Evolutionary conservation across 2,888 invertebrate species (phyloP).

Genomic region (Brachypterus glaber): DNA sequence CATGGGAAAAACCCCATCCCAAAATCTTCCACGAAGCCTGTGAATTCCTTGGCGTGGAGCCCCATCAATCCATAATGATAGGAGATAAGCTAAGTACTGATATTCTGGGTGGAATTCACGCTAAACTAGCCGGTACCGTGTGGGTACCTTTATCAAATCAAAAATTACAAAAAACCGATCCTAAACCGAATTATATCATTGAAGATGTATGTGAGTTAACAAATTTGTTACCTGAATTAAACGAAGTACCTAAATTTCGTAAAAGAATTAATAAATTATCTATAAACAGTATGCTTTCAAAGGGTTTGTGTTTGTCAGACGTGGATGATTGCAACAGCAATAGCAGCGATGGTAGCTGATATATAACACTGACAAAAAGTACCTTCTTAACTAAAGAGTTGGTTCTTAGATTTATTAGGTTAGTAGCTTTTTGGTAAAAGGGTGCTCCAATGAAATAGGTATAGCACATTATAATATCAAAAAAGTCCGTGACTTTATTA

Average conservation of each 20-base stretch:
- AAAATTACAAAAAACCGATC: constrained; percentile 34
- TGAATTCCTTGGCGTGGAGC: constrained; percentile 62
- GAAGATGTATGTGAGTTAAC: constrained; percentile 55
- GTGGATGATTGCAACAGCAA: constrained; percentile 41
- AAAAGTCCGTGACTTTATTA: too few relatives aligned
- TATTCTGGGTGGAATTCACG: constrained; percentile 72
- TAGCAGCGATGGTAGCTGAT: constrained; percentile 44
- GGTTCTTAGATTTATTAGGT: too few relatives aligned
- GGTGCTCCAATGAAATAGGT: too few relatives aligned
- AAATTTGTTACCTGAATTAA: constrained; percentile 46
- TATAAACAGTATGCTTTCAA: constrained; percentile 5
- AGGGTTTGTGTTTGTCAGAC: constrained; percentile 29
- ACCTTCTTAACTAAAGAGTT: too few relatives aligned
- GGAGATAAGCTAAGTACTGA: constrained; percentile 84
- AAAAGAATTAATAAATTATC: constrained; percentile 10
- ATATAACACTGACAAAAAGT: too few relatives aligned
- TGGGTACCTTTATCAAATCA: constrained; percentile 59
- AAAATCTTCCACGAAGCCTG: constrained; percentile 77
- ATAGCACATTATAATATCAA: too few relatives aligned
- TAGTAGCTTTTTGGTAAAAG: too few relatives aligned
- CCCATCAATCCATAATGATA: constrained; percentile 66
- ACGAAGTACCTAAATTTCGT: constrained; percentile 30
- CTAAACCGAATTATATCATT: constrained; percentile 56
- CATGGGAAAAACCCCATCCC: constrained; percentile 78
- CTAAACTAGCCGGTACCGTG: constrained; percentile 63